Conservation (phyloP, 1,140 invertebrate genomes). For the Solen grandis region DNA sequence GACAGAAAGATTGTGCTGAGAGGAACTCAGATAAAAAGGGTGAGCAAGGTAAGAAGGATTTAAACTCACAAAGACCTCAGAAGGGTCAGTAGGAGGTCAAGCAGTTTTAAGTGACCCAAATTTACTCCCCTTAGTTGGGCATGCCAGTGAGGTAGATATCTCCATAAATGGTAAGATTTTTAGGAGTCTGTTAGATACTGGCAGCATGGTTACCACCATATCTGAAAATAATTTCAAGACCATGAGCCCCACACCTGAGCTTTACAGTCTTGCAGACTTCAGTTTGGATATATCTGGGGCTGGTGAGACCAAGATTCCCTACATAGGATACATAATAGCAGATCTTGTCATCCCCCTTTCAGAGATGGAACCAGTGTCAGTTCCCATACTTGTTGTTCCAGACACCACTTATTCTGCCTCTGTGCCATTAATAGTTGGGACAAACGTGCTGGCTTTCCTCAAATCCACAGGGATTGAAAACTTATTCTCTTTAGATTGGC, state of each 20-base stretch:
- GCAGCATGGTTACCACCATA: conserved; percentile 1
- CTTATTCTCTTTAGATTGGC: not conserved
- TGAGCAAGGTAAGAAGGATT: not conserved
- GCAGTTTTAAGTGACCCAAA: not conserved
- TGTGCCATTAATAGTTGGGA: conserved; percentile 18
- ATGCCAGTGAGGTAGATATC: conserved; percentile 1
- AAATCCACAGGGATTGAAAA: not conserved
- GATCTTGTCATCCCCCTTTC: not conserved
- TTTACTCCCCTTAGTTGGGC: not conserved
- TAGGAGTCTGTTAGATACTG: not conserved
- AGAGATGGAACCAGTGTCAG: not conserved
- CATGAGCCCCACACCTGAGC: not conserved
- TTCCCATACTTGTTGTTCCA: not conserved
- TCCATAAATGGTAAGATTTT: not conserved
- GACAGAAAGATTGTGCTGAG: not conserved
- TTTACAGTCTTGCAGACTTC: not conserved
- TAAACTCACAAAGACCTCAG: not conserved
- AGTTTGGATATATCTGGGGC: not conserved
- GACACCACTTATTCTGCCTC: not conserved
- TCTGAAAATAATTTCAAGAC: not conserved
- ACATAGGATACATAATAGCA: not conserved
- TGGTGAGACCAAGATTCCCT: no score
- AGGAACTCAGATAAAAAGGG: not conserved
- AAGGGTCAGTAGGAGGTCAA: not conserved
- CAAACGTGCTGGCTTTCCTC: conserved; percentile 5